Evolutionary conservation across 2,888 invertebrate genomes (phyloP).

Genomic region (Pogonocherus hispidulus): DNA sequence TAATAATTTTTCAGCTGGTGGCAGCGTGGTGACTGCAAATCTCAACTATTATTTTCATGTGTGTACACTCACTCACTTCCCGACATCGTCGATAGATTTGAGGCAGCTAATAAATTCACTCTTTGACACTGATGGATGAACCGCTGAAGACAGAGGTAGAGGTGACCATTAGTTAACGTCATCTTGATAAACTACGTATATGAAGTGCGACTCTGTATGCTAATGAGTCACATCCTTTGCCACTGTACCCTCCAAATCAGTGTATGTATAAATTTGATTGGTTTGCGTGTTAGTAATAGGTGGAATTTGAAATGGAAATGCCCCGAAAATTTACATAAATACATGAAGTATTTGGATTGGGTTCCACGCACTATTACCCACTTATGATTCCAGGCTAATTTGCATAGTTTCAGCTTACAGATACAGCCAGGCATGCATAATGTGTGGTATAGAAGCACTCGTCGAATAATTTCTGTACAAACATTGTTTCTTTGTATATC

Average conservation of each 20-base stretch:
- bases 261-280: not conserved
- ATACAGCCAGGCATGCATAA: not conserved
- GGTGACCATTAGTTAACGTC: conserved; percentile 7
- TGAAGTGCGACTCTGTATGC: conserved; percentile 3
- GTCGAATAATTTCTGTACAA: no score
- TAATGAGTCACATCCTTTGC: not conserved
- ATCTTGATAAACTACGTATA: conserved; percentile 11
- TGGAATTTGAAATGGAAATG: conserved; percentile 11
- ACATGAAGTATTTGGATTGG: conserved; percentile 3
- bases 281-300: not conserved
- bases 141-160: not conserved
- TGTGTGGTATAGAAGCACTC: not conserved
- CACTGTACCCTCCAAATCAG: not conserved
- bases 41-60: no score
- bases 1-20: no score
- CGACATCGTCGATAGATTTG: conserved; percentile 4
- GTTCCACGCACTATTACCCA: conserved; percentile 12
- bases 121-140: not conserved
- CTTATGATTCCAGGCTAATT: conserved; percentile 4
- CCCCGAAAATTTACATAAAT: not conserved
- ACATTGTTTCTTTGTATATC: no score
- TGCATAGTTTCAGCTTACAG: not conserved
- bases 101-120: not conserved
- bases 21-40: no score
- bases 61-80: not conserved